Base-by-base conservation (phyloP, 1,140 invertebrate genomes). In the Leptopilina boulardi region DNA sequence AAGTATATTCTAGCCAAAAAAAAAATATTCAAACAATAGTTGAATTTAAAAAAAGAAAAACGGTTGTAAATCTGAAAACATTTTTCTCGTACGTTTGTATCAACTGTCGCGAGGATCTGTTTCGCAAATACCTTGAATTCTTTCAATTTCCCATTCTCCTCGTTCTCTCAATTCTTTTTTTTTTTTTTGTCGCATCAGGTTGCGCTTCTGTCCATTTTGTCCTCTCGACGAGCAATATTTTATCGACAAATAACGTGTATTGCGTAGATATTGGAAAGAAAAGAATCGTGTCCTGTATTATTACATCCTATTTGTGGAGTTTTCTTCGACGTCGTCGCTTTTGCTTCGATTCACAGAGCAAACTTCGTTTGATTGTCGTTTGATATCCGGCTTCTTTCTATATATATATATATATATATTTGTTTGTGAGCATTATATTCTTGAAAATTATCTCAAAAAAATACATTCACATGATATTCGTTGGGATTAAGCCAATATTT, bases 241-340 rank as follows among this genome's bases (percentile, higher is more conserved):
- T 66, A 66, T 66, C 59, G 59, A 66, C 59, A 66, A 66, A 66
- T 66, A 66, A 66, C 59, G 23, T 34, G 59, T 26, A 66, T 34
- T 66, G 26, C 59, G 59, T 66, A 30, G 34, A 38, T 38, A 38
- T 38, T 30, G 13, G 59, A 66, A n/a, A 23, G 59, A 23, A 66
- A 23, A 23, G 30, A 26, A 21, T 23, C 15, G 11, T 66, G 56
- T 38, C 34, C 56, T 26, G 21, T 30, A 21, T 66, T 66, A 66
- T 66, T 66, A 66, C 59, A 66, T 66, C 59, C 59, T 66, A 66
- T 66, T 66, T 66, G 59, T 66, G 59, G 59, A 66, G 13, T 66
- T 66, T n/a, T 66, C 59, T 30, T 30, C 23, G 21, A 66, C 21
- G 10, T 66, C 21, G 10, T 66, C 26, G 59, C 23, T 66, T 30